These are phyloP conservation scores for Loris lydekkerianus DNA, from an alignment of 2,797 vertebrate genomes.

Conservation along the genomic window DNA sequence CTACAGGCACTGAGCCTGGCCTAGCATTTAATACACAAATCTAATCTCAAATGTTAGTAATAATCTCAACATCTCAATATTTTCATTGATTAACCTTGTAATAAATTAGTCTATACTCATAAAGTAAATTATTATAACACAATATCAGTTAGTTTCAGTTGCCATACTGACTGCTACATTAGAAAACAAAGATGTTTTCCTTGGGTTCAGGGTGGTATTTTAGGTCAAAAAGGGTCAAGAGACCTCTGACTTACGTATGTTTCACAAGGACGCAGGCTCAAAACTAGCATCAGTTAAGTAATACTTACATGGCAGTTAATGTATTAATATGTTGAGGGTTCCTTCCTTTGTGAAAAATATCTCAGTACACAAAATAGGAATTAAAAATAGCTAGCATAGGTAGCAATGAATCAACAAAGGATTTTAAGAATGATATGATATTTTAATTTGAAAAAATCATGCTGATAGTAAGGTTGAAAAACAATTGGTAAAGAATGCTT, in stretches of 20 bases:
- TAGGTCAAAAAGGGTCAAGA: too few species aligned
- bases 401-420: neutral
- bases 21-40: conserved; percentile 3
- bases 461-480: neutral
- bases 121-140: neutral
- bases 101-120: conserved; percentile 12
- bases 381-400: neutral
- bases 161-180: too few species aligned
- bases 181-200: too few species aligned
- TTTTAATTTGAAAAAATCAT: conserved; percentile 20
- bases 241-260: too few species aligned
- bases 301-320: too few species aligned
- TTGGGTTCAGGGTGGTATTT: too few species aligned
- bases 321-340: neutral
- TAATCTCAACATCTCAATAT: neutral
- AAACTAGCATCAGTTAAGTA: too few species aligned
- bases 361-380: neutral
- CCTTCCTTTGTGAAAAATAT: neutral
- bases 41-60: conserved; percentile 43
- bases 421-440: neutral
- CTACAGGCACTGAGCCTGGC: neutral
- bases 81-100: neutral
- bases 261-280: too few species aligned
- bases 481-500: neutral
- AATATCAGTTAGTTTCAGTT: neutral